phyloP scores from a whole-genome alignment of 1,140 invertebrate species.

The Branchinecta lynchi region DNA sequence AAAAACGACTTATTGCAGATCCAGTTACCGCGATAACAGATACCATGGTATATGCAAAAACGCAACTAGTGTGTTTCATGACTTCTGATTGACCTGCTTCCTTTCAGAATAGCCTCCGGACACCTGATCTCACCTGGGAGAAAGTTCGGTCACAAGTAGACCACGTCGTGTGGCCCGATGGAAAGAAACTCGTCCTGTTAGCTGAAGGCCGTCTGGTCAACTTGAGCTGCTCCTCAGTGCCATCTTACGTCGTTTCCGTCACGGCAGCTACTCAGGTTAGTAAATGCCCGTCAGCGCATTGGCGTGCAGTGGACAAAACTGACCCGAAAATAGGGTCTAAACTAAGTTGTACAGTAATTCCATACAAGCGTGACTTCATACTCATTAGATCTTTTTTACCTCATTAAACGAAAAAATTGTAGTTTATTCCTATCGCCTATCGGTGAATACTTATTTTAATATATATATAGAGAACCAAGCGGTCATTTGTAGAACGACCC shows the following conservation, averaged over 20 bases:
- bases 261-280: conserved; percentile 73
- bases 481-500: too few relatives aligned
- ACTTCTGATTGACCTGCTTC: background rate
- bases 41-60: too few relatives aligned
- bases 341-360: too few relatives aligned
- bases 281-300: background rate
- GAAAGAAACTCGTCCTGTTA: conserved; percentile 75
- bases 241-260: conserved; percentile 92
- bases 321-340: too few relatives aligned
- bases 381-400: too few relatives aligned
- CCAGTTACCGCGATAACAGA: too few relatives aligned
- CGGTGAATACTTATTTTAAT: too few relatives aligned
- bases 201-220: conserved; percentile 91
- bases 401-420: too few relatives aligned
- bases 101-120: conserved; percentile 67
- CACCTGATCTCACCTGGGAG: conserved; percentile 90
- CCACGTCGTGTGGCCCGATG: conserved; percentile 89
- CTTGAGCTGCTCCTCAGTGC: conserved; percentile 88
- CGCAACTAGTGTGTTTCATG: background rate
- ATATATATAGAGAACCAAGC: too few relatives aligned
- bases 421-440: too few relatives aligned
- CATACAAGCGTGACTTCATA: too few relatives aligned
- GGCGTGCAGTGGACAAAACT: background rate
- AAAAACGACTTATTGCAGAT: too few relatives aligned
- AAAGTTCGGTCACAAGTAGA: conserved; percentile 93